A percentile compares a stretch with the other conserved stretches of the same genome.
phyloP scores from a whole-genome alignment of 2,888 invertebrate species.

The Ernsta delagoae region DNA sequence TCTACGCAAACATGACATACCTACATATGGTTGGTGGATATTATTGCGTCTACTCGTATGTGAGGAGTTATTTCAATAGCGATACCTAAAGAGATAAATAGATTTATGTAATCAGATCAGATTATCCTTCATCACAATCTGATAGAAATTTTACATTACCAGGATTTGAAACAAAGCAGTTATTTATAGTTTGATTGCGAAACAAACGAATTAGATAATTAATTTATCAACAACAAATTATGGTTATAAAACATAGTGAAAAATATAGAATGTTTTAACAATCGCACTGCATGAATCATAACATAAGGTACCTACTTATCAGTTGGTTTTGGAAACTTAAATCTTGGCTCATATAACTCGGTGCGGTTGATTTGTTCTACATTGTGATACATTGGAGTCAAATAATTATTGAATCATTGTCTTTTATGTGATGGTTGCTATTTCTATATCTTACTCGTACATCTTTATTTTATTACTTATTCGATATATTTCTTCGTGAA shows the following conservation, averaged over 20 bases:
- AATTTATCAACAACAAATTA: too few relatives aligned
- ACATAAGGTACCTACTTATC: not conserved
- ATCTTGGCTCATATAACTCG: not conserved
- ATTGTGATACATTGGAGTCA: not conserved
- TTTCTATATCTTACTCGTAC: too few relatives aligned
- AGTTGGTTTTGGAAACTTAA: not conserved
- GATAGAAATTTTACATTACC: too few relatives aligned
- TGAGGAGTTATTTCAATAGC: not conserved
- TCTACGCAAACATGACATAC: too few relatives aligned
- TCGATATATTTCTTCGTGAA: too few relatives aligned
- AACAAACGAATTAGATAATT: too few relatives aligned
- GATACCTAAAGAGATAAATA: not conserved
- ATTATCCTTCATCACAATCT: constrained; percentile 1
- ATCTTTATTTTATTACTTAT: too few relatives aligned
- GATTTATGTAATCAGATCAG: not conserved
- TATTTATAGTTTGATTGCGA: too few relatives aligned
- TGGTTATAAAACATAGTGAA: not conserved
- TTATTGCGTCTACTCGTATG: not conserved
- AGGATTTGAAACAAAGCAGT: too few relatives aligned
- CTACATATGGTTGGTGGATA: too few relatives aligned
- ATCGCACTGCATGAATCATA: not conserved
- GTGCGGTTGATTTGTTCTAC: constrained; percentile 1
- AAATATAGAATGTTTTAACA: not conserved
- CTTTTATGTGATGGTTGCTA: not conserved
- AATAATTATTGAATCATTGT: not conserved